Conservation (phyloP, 2,113 vertebrate species). For the Alethe diademata region DNA sequence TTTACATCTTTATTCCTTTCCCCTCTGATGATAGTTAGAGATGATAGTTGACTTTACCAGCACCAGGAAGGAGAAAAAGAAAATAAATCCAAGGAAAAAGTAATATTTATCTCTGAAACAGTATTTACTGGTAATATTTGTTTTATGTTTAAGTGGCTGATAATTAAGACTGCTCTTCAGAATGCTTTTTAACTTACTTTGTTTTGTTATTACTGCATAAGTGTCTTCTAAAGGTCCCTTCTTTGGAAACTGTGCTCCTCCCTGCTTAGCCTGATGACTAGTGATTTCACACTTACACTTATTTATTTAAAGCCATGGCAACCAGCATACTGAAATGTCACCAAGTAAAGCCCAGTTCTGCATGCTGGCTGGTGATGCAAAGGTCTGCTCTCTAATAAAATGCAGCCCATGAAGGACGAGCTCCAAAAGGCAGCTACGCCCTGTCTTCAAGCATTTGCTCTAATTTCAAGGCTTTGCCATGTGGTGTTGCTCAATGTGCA, state of each 20-base stretch:
- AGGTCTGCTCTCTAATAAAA: slow-evolving; percentile 53
- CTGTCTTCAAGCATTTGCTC: slow-evolving; percentile 43
- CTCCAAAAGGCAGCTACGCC: slow-evolving; percentile 18
- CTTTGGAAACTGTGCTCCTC: not conserved
- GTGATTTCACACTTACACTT: not conserved
- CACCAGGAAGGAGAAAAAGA: not conserved
- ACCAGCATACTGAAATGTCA: slow-evolving; percentile 7
- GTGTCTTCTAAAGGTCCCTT: not conserved
- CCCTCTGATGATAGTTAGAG: not conserved
- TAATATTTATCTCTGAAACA: not conserved
- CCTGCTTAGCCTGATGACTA: not conserved
- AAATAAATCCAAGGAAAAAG: not conserved
- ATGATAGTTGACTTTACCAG: not conserved
- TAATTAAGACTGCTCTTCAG: not conserved
- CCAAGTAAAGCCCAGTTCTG: not conserved
- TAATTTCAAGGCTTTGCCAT: slow-evolving; percentile 44
- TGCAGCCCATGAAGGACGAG: accelerated
- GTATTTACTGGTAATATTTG: not conserved
- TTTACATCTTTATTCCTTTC: not conserved
- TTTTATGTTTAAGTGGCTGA: not conserved
- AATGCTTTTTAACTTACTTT: not conserved
- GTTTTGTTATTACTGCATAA: not conserved
- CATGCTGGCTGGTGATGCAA: not conserved
- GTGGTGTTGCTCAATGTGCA: slow-evolving; percentile 52
- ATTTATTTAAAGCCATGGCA: slow-evolving; percentile 37